These are phyloP conservation scores for Rhegmatorhina hoffmannsi DNA, from an alignment of 2,113 vertebrate genomes.

Conservation along the genomic window DNA sequence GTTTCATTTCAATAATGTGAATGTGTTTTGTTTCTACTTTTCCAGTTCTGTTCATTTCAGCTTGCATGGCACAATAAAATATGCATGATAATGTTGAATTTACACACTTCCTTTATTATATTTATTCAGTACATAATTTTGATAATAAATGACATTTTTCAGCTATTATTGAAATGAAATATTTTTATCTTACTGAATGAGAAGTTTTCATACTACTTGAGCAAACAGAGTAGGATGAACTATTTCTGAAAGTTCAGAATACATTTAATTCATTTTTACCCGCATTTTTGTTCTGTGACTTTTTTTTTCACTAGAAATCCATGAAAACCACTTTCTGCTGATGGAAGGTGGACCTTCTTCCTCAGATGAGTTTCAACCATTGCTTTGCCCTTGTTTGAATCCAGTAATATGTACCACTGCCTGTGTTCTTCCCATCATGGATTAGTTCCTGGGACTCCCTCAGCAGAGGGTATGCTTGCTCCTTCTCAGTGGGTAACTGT, in stretches of 20 bases:
- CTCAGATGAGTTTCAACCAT: not conserved
- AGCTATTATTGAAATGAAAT: not conserved
- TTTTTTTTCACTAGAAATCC: not conserved
- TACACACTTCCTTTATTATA: not conserved
- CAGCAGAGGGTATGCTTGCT: not conserved
- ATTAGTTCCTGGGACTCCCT: not conserved
- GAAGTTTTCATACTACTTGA: not conserved
- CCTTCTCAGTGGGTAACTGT: not conserved
- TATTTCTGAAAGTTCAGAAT: not conserved
- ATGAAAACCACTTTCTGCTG: not conserved
- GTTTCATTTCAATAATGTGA: slow-evolving; percentile 20
- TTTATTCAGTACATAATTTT: slow-evolving; percentile 8
- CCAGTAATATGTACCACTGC: no score
- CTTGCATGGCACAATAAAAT: not conserved
- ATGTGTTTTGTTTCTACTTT: not conserved
- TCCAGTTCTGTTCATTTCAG: slow-evolving; percentile 15
- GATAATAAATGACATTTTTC: not conserved
- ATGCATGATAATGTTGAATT: slow-evolving; percentile 8
- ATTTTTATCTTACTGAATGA: not conserved
- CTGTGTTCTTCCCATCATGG: not conserved
- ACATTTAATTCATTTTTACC: not conserved
- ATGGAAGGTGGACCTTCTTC: not conserved
- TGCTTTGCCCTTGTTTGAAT: not conserved
- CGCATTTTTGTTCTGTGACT: not conserved
- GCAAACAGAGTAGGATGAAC: not conserved